Evolutionary conservation across 2,113 vertebrate genomes (phyloP), one percentile per base, ranked within the genome.

Genomic region (Merops nubicus): DNA sequence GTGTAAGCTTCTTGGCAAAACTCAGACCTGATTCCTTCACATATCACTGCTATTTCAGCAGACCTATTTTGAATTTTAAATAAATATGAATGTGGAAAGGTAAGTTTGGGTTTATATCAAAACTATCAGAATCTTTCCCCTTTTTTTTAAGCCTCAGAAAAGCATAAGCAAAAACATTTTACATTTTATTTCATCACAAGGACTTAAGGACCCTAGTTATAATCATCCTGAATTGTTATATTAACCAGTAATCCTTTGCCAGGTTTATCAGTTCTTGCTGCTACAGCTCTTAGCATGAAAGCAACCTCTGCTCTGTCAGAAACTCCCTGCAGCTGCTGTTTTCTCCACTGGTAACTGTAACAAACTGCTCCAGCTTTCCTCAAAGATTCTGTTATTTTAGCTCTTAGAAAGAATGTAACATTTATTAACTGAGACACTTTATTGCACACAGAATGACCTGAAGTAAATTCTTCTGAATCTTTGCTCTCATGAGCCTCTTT

Each of bases 331-430:
- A 62, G 12, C 33, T n/a, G 21, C 6, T 77, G n/a, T 95, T 89
- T 84, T 68, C 84, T 74, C 50, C 11, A 10, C 0, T 45, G 12
- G 7, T 40, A 73, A 36, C 14, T 81, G 28, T 20, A 34, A 40
- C 14, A 64, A 48, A 11, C 5, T 19, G 0, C 20, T 74, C 2
- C 10, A 62, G 22, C n/a, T 91, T 70, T 65, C 63, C 21, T 67
- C 25, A 36, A n/a, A 62, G 50, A 91, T 50, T 93, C n/a, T 96
- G 76, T 91, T 89, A 29, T 91, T 92, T 76, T 42, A 91, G 77
- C 50, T 84, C 59, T 84, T 42, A 91, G 45, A 91, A 93, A 74
- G 72, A 94, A 92, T 81, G 73, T 84, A 81, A 89, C 72, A 77
- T 2, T 2, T 54, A n/a, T 69, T 80, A 94, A 91, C 54, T 9